Evolutionary conservation across 2,113 vertebrate species (phyloP), one percentile per base, ranked within the genome.

Genomic region (rat (Rattus norvegicus)): DNA sequence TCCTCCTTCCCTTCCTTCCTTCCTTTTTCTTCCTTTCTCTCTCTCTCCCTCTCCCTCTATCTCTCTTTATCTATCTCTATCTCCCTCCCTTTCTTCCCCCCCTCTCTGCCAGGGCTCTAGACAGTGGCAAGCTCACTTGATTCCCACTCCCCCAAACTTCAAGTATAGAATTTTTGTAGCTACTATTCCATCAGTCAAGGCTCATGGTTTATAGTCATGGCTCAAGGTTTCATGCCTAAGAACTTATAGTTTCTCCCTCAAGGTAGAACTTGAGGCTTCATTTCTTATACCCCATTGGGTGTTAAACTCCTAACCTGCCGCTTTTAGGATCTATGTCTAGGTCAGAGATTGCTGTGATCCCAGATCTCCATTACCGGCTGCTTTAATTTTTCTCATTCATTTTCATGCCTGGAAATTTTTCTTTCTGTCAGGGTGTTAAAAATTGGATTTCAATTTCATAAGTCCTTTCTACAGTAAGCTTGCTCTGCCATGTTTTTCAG

Each of bases 321-420:
- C 63, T 92, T 19, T n/a, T 36, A 65, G 6, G 33, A 36, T 16
- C 33, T 39, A 52, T 69, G 88, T 43, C 43, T 87, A n/a, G 39
- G 92, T 90, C 76, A 90, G 52, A 90, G 84, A 85, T 93, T 88
- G 75, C 90, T 72, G 36, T 73, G 80, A 93, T 80, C 39, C 14
- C 73, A 88, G 47, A n/a, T 94, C 47, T 92, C 76, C 72, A 24
- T 84, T 39, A 93, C 11, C 65, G 13, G 73, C 63, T 88, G 33
- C 63, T 97, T 96, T 95, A 39, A 80, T 90, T 88, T 83, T 22
- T 54, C 20, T 77, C 69, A 84, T 95, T 61, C 75, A 77, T 90
- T 89, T 49, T 93, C 85, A 20, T 9, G 43, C 16, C 65, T 69
- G n/a, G n/a, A 36, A 63, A 73, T 81, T 93, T 97, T 92, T 90